These are phyloP conservation scores for Cololabis saira DNA, from an alignment of 2,113 vertebrate genomes.

Conservation along the genomic window DNA sequence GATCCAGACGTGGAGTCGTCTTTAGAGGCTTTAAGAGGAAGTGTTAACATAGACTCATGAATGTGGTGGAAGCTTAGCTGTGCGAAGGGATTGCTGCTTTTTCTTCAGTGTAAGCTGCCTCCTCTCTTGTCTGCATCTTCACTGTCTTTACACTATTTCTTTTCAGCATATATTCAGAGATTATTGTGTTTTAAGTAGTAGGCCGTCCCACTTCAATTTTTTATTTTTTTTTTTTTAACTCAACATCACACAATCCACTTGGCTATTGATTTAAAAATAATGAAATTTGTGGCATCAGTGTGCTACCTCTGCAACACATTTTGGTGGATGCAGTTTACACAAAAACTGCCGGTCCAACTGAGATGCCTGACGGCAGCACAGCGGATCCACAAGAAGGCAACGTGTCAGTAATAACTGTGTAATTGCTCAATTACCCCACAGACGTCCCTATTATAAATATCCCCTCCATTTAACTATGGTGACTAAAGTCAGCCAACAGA, in stretches of 20 bases:
- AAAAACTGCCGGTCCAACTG: constrained; percentile 25
- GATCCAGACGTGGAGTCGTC: constrained; percentile 60
- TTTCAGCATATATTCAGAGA: constrained; percentile 19
- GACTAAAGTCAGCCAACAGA: background rate
- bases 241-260: constrained; percentile 20
- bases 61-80: constrained; percentile 44
- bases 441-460: constrained; percentile 21
- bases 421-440: constrained; percentile 25
- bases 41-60: constrained; percentile 38
- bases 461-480: constrained; percentile 12
- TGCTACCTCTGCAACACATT: constrained; percentile 11
- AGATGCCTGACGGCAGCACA: constrained; percentile 29
- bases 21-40: constrained; percentile 46
- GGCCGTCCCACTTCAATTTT: constrained; percentile 14
- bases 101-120: constrained; percentile 36
- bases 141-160: constrained; percentile 19
- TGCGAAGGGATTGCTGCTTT: constrained; percentile 34
- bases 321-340: constrained; percentile 10
- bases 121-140: constrained; percentile 25
- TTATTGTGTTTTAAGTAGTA: constrained; percentile 26
- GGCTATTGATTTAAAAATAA: constrained; percentile 35
- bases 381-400: constrained; percentile 22
- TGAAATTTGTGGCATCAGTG: constrained; percentile 29
- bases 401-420: constrained; percentile 35
- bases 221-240: background rate